phyloP scores from a whole-genome alignment of 2,113 vertebrate species.

The Lonchura striata region DNA sequence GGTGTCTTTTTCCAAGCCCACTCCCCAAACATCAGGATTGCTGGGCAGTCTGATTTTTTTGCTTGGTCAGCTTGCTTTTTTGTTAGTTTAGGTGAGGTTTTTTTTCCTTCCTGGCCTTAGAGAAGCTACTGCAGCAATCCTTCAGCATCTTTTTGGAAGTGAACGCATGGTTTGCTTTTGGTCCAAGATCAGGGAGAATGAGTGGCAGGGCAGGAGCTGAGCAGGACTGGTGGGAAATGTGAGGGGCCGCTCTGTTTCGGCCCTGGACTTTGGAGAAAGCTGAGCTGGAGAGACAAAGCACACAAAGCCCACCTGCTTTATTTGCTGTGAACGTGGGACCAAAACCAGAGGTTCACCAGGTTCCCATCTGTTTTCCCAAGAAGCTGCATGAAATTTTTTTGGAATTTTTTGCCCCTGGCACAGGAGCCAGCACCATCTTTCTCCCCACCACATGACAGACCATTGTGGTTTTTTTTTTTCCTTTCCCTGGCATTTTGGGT shows the following conservation, averaged over 20 bases:
- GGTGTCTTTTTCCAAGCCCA: neutral
- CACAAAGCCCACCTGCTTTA: neutral
- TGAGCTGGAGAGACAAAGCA: no score
- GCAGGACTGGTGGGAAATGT: no score
- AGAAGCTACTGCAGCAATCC: no score
- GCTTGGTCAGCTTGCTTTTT: neutral
- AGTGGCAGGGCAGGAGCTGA: no score
- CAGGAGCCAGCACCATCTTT: neutral
- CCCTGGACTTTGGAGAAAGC: no score
- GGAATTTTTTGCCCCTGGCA: neutral
- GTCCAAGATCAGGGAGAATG: no score
- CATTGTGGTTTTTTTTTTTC: neutral
- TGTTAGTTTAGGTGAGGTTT: neutral
- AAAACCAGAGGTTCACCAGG: neutral
- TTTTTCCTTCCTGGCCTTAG: neutral
- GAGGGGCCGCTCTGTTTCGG: no score
- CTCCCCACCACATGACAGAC: no score
- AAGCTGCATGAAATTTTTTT: neutral
- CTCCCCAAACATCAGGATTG: neutral
- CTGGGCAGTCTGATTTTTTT: neutral
- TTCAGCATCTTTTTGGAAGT: no score
- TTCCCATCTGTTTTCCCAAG: neutral
- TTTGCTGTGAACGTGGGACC: neutral
- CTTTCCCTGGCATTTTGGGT: neutral
- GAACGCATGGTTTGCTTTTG: no score